Evolutionary conservation across 2,888 invertebrate genomes (phyloP), one percentile per base, ranked within the genome.

Genomic region (Apeira syringaria): DNA sequence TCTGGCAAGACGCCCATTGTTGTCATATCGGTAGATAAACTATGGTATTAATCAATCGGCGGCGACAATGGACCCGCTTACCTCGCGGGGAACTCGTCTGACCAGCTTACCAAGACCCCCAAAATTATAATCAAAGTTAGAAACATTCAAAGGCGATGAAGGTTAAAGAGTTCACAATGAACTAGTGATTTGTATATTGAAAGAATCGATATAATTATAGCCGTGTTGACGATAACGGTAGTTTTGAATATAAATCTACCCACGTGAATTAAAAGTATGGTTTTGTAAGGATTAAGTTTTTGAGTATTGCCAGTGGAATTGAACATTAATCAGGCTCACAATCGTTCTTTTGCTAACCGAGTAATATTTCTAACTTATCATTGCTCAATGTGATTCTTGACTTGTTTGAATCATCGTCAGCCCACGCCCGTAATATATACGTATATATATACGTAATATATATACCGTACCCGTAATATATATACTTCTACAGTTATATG

Each of bases 1-100:
- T 83, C 79, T 76, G 74, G 79, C 76, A 80, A 45, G 45, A 38
- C 34, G 24, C 30, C 74, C 56, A 88, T 88, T 86, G 87, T 88
- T 85, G 83, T 85, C 83, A 80, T 83, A 87, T 86, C 82, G 68
- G 75, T 84, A 84, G 84, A 87, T 87, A 86, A 85, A 85, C 85
- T 82, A 81, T 71, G 56, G 67, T 77, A 87, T 89, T 85, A 86
- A 86, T 88, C 87, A 87, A 87, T 82, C 66, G 64, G 56, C 50
- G 64, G 66, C 75, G 75, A 88, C 86, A 89, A 88, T 87, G 58
- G 80, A 58, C 60, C 73, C 80, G 80, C 80, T 76, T 70, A 80
- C 81, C 80, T 84, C 74, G 74, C 76, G 72, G 68, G 61, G 56
- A 74, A 73, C 56, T 49, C 55, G 39, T 43, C 36, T 31, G 38